Percentiles rank a stretch among this genome's conserved stretches.
These are phyloP conservation scores for Cynocephalus volans DNA, from an alignment of 2,113 vertebrate species.

Conservation along the genomic window DNA sequence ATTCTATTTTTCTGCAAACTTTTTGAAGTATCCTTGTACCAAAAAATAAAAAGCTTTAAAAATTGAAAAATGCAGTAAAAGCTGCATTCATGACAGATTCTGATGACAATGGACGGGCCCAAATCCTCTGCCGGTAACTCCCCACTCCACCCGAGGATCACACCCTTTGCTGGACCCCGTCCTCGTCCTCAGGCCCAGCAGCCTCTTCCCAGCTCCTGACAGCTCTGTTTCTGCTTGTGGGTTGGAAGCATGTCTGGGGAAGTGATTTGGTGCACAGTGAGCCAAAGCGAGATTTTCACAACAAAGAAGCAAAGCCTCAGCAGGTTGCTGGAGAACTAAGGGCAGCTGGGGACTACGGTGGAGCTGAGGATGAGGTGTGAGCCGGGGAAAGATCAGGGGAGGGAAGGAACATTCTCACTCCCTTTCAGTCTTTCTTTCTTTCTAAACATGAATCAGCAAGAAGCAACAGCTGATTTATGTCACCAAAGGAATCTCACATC, in stretches of 20 bases:
- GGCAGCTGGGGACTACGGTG: not conserved
- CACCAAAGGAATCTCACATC: not conserved
- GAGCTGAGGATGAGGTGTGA: not conserved
- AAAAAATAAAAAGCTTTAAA: not conserved
- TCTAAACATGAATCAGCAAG: not conserved
- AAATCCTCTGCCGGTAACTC: not conserved
- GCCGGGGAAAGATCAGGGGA: not conserved
- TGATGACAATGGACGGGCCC: accelerated
- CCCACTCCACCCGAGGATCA: too few relatives aligned
- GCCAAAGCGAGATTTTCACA: not conserved
- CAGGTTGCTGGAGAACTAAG: not conserved
- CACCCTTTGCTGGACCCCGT: too few relatives aligned
- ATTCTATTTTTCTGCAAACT: too few relatives aligned
- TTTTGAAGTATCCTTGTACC: too few relatives aligned
- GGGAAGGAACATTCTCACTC: too few relatives aligned
- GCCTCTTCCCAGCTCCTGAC: not conserved
- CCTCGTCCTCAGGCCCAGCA: too few relatives aligned
- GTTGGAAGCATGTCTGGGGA: not conserved
- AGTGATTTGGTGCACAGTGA: not conserved
- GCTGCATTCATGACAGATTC: not conserved
- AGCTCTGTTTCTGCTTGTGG: accelerated
- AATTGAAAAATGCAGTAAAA: not conserved
- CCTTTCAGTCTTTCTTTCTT: not conserved
- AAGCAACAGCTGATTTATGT: not conserved
- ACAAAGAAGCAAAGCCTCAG: not conserved